Evolutionary conservation across 2,888 invertebrate species (phyloP).

Genomic region (Graphium colonna): DNA sequence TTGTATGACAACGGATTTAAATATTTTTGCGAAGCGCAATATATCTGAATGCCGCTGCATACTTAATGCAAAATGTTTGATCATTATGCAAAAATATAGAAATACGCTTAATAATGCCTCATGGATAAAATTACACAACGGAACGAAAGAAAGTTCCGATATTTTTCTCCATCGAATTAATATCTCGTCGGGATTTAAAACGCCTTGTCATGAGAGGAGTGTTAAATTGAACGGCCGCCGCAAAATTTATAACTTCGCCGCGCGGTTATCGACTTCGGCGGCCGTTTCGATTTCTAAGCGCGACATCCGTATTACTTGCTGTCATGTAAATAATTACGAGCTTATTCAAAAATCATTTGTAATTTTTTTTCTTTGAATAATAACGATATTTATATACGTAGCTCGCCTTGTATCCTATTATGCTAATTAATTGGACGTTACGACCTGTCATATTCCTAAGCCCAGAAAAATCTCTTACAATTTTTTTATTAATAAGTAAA

Average conservation of each 20-base stretch:
- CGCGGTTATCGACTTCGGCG: constrained; percentile 4
- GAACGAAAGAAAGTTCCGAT: constrained; percentile 23
- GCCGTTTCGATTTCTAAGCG: constrained; percentile 1
- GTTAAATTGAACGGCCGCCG: constrained; percentile 3
- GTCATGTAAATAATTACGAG: not conserved
- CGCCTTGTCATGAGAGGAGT: constrained; percentile 17
- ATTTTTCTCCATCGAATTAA: constrained; percentile 19
- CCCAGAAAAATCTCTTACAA: no score
- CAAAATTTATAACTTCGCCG: constrained; percentile 6
- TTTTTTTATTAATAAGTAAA: no score
- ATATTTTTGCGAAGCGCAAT: no score
- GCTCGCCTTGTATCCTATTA: not conserved
- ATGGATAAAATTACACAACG: constrained; percentile 16
- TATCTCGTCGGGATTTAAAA: constrained; percentile 19
- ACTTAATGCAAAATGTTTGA: not conserved
- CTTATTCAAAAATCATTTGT: not conserved
- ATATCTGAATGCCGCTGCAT: constrained; percentile 4
- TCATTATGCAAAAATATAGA: constrained; percentile 19
- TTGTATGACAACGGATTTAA: no score
- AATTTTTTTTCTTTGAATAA: no score
- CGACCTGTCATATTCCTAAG: no score
- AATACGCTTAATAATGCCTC: constrained; percentile 18
- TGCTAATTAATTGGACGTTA: no score
- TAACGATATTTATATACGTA: not conserved
- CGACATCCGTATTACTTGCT: not conserved